Evolutionary conservation across 2,888 invertebrate genomes (phyloP), one percentile per base, ranked within the genome.

Genomic region (Drosophila nr. fundita): DNA sequence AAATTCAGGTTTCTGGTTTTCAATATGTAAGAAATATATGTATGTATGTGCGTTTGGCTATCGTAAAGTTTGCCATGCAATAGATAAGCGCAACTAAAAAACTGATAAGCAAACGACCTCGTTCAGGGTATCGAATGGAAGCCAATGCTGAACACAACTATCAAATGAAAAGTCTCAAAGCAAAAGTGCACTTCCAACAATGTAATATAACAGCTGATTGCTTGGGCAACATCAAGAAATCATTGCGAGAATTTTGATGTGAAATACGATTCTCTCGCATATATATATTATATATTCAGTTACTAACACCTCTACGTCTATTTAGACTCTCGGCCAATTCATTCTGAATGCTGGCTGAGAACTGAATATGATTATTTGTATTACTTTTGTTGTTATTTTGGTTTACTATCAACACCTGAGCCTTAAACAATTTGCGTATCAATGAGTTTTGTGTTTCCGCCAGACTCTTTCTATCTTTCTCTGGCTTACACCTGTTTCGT

Each of bases 141-240:
- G 60, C 13, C 48, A 55, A 48, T 50, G 49, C 21, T 38, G 61
- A 38, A 0, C 1, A n/a, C n/a, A 38, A 58, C 32, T 54, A 69
- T 73, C 38, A 32, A 69, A 50, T 72, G 52, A 21, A 57, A 40
- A 50, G 11, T 40, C 15, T 3, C 21, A n/a, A 27, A 52, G 13
- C 21, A 32, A 50, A 54, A 27, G 6, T 61, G 24, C 61, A 48
- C 38, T 63, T 71, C 57, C 52, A 48, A 27, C 18, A 13, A 50
- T 29, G 49, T 52, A 21, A 42, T 21, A 27, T 13, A 71, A 48
- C 70, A 71, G 72, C 70, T 59, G 65, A 58, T 58, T 45, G 55
- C 50, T 76, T 70, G 40, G 76, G 75, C 55, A 58, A 72, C 68
- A 86, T 81, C 73, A 68, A 73, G 87, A 89, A 84, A 63, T 65